phyloP scores from a whole-genome alignment of 2,888 invertebrate species.

The Xylocampa areola region DNA sequence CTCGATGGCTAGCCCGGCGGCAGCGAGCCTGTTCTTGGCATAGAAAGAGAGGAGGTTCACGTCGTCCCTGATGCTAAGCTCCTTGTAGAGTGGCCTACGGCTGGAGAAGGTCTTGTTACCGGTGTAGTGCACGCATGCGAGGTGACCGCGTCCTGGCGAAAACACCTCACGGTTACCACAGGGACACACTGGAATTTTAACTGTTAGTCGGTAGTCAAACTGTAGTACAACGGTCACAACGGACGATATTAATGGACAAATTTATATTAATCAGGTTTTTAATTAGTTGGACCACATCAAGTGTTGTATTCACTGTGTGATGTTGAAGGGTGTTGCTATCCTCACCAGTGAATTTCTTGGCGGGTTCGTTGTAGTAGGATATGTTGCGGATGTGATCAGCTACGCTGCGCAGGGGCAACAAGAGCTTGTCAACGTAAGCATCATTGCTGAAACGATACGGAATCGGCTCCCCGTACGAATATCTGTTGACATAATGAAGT shows the following conservation, averaged over 20 bases:
- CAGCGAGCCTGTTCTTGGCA: slow-evolving; percentile 94
- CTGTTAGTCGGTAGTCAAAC: slow-evolving; percentile 77
- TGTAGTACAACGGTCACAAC: slow-evolving; percentile 54
- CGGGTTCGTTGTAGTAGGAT: slow-evolving; percentile 92
- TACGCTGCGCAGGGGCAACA: slow-evolving; percentile 91
- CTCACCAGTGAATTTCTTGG: slow-evolving; percentile 92
- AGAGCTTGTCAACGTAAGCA: slow-evolving; percentile 92
- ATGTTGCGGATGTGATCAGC: slow-evolving; percentile 90
- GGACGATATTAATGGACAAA: slow-evolving; percentile 37
- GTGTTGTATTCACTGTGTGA: slow-evolving; percentile 50
- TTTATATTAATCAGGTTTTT: slow-evolving; percentile 50
- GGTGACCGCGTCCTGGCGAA: slow-evolving; percentile 93
- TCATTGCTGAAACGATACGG: slow-evolving; percentile 92
- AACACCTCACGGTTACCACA: slow-evolving; percentile 84
- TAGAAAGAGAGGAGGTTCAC: slow-evolving; percentile 96
- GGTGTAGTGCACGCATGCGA: slow-evolving; percentile 95
- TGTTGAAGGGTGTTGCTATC: slow-evolving; percentile 52
- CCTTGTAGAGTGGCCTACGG: slow-evolving; percentile 92
- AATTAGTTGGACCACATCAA: slow-evolving; percentile 59
- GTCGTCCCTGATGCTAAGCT: slow-evolving; percentile 95
- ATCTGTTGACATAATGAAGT: slow-evolving; percentile 76
- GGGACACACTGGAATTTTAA: slow-evolving; percentile 79
- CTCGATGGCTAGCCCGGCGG: slow-evolving; percentile 87
- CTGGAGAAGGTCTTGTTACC: slow-evolving; percentile 94
- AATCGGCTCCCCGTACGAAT: slow-evolving; percentile 86